Evolutionary conservation across 2,113 vertebrate species (phyloP), one percentile per base, ranked within the genome.

Genomic region (Zosterops borbonicus): DNA sequence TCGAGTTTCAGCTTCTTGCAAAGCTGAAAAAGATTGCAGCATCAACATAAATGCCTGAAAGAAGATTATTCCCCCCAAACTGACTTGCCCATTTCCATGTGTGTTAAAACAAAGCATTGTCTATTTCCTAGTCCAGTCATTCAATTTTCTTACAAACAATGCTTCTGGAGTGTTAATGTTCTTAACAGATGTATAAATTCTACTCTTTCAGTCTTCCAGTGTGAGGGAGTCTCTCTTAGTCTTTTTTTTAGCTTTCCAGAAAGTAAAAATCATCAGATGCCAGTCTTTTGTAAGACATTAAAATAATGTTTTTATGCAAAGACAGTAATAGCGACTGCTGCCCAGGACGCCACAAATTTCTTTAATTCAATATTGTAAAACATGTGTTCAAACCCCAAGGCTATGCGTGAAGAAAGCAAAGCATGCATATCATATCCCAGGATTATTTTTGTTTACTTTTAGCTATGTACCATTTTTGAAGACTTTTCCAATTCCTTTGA

Each of bases 401-500:
- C 24, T 67, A 35, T 2, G 11, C 15, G 27, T 55, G 31, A 78
- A 86, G 63, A 53, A 87, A 84, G 23, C 31, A 83, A 87, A 87
- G 27, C 29, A 52, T 2, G 17, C 18, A 7, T 12, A 39, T 44
- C 21, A 7, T 12, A 39, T 44, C 21, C 20, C 31, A 69, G 79
- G 8, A 65, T 59, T 53, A 42, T 22, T 83, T 87, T 70, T 64
- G 22, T 84, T 88, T 76, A 25, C 29, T 89, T 87, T 47, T 18
- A 50, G 42, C 14, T 91, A 35, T 60, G 60, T 98, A 99, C 99
- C 99, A 33, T 98, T 99, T 98, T 99, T 99, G 96, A 99, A 99
- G 97, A 99, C 99, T 97, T 99, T 99, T 75, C 99, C 99, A 71
- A 99, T 99, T 67, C 98, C 98, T 94, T 97, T 97, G 92, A 98